phyloP scores from a whole-genome alignment of 1,140 invertebrate genomes.

The Sipha flava region DNA sequence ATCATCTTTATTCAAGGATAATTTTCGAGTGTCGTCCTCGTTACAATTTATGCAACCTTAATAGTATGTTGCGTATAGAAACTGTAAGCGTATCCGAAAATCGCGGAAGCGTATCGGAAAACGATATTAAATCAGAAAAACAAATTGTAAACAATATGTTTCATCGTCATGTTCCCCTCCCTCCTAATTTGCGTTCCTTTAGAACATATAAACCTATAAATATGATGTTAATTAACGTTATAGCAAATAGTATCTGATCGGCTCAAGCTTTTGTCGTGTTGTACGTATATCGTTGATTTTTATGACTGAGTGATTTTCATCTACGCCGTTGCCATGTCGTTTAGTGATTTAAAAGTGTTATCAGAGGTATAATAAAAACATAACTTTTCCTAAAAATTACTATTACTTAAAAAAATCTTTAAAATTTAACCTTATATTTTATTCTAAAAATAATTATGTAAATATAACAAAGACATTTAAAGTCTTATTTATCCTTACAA shows the following conservation, averaged over 20 bases:
- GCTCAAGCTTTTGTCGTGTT: neutral
- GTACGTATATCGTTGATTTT: neutral
- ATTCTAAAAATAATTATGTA: too few species aligned
- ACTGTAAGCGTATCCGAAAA: conserved; percentile 1
- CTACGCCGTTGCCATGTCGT: neutral
- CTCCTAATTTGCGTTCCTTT: neutral
- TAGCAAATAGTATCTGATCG: neutral
- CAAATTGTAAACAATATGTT: conserved; percentile 25
- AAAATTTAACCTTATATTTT: too few species aligned
- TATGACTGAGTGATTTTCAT: too few species aligned
- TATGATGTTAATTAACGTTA: neutral
- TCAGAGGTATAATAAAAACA: neutral
- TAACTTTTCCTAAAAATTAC: neutral
- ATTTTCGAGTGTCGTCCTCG: neutral
- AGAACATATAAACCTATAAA: neutral
- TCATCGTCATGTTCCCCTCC: neutral
- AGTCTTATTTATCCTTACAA: too few species aligned
- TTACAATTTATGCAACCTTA: neutral
- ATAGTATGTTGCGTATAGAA: neutral
- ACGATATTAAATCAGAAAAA: conserved; percentile 8
- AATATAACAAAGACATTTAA: too few species aligned
- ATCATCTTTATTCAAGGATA: conserved; percentile 18
- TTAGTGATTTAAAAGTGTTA: neutral
- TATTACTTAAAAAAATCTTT: too few species aligned
- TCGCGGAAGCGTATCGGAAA: neutral